A percentile compares a stretch with the other conserved stretches of the same genome.
Evolutionary conservation across 1,140 invertebrate species (phyloP).

Genomic region (Pogonognathellus flavescens): DNA sequence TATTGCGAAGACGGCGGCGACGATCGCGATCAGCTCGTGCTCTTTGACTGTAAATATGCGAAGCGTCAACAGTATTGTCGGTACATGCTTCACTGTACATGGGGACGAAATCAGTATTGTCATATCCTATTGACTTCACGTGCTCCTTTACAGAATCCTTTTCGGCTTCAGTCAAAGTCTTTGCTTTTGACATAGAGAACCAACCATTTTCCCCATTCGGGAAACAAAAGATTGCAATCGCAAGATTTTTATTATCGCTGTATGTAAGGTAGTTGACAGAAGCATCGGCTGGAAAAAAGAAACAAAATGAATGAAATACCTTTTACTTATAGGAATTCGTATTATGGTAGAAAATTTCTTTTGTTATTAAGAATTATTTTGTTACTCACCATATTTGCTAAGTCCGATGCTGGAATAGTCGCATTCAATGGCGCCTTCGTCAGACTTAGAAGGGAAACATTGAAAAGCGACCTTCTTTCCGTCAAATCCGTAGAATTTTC

Average conservation of each 20-base stretch:
- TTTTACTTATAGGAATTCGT: neutral
- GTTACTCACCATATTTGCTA: slow-evolving; percentile 15
- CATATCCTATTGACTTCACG: slow-evolving; percentile 20
- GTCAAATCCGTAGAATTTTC: slow-evolving; percentile 19
- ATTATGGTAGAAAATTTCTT: neutral
- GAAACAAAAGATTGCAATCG: neutral
- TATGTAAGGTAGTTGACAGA: slow-evolving; percentile 10
- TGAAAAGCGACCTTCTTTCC: neutral
- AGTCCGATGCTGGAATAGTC: neutral
- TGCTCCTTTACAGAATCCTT: slow-evolving; percentile 1
- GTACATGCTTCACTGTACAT: slow-evolving; percentile 4
- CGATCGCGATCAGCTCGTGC: neutral
- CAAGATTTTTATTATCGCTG: slow-evolving; percentile 1
- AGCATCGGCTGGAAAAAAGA: neutral
- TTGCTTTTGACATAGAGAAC: neutral
- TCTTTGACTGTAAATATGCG: neutral
- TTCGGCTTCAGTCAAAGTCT: neutral
- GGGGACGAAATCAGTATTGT: neutral
- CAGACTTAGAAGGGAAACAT: neutral
- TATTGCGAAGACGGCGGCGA: neutral
- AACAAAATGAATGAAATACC: neutral
- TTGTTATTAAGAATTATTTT: too few species aligned
- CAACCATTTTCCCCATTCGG: slow-evolving; percentile 29
- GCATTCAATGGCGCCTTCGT: neutral
- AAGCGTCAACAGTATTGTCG: slow-evolving; percentile 2